Percentiles rank a stretch among this genome's conserved stretches.
phyloP scores from a whole-genome alignment of 37 sponge, comb jelly and placozoan genomes.

The Geodia barretti region DNA sequence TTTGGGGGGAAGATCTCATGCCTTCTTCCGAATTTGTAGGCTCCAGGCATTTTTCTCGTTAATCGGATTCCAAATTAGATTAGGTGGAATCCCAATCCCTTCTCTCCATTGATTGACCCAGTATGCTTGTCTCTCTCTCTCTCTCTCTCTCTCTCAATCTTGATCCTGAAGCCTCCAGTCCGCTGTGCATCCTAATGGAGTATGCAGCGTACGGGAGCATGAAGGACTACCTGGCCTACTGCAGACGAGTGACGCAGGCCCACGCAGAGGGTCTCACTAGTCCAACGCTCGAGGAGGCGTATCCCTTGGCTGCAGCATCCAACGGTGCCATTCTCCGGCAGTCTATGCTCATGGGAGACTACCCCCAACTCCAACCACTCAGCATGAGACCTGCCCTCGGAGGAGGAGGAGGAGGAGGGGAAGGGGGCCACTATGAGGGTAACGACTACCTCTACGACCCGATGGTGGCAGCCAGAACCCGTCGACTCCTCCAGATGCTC shows the following conservation, averaged over 20 bases:
- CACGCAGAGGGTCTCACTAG: not conserved
- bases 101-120: not conserved
- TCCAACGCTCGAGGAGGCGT: not conserved
- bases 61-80: too few species aligned
- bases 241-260: not conserved
- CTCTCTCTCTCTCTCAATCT: not conserved
- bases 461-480: not conserved
- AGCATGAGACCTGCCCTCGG: not conserved
- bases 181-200: slow-evolving; percentile 63
- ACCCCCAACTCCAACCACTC: slow-evolving; percentile 2
- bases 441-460: not conserved
- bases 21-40: too few species aligned
- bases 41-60: too few species aligned
- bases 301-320: not conserved
- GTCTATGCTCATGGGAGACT: not conserved
- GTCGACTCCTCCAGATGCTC: not conserved
- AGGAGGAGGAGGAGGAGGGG: not conserved
- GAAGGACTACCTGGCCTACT: slow-evolving; percentile 41
- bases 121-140: not conserved
- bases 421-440: not conserved
- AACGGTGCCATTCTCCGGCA: not conserved
- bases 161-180: slow-evolving; percentile 6
- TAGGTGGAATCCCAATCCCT: too few species aligned
- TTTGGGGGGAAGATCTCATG: too few species aligned
- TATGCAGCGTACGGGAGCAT: slow-evolving; percentile 65